Conservation (phyloP, 2,888 invertebrate genomes). For the Temnothorax unifasciatus region DNA sequence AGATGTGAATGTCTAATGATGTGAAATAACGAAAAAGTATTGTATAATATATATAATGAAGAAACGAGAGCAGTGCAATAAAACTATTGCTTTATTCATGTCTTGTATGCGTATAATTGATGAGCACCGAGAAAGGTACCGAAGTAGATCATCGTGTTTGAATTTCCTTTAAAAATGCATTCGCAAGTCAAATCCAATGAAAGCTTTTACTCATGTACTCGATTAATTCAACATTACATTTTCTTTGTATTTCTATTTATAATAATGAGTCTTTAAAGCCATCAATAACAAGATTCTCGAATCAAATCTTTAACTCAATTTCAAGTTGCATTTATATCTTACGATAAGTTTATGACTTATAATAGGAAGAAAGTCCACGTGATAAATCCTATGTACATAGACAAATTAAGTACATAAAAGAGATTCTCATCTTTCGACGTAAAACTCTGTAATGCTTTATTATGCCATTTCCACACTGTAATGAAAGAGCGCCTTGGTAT, state of each 20-base stretch:
- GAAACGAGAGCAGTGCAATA: not conserved
- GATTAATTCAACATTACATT: not conserved
- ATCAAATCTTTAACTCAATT: not conserved
- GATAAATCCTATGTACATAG: not conserved
- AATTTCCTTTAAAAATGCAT: conserved; percentile 16
- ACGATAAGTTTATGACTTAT: not conserved
- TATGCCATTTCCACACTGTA: not conserved
- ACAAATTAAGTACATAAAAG: conserved; percentile 9
- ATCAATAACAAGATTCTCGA: not conserved
- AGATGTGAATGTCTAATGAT: not conserved
- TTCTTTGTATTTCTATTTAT: not conserved
- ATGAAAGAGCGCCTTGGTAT: not conserved
- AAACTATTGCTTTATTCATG: not conserved
- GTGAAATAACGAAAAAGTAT: not conserved
- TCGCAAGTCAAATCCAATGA: conserved; percentile 1
- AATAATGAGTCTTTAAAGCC: not conserved
- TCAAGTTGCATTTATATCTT: not conserved
- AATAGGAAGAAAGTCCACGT: not conserved
- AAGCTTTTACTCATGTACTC: too few species aligned
- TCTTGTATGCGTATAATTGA: conserved; percentile 12
- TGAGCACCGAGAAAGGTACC: not conserved
- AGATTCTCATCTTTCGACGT: not conserved
- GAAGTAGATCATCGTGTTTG: not conserved
- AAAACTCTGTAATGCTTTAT: conserved; percentile 10
- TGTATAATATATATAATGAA: not conserved